Evolutionary conservation across 2,797 vertebrate genomes (phyloP), one percentile per base, ranked within the genome.

Genomic region (Pyrocephalus nanus): DNA sequence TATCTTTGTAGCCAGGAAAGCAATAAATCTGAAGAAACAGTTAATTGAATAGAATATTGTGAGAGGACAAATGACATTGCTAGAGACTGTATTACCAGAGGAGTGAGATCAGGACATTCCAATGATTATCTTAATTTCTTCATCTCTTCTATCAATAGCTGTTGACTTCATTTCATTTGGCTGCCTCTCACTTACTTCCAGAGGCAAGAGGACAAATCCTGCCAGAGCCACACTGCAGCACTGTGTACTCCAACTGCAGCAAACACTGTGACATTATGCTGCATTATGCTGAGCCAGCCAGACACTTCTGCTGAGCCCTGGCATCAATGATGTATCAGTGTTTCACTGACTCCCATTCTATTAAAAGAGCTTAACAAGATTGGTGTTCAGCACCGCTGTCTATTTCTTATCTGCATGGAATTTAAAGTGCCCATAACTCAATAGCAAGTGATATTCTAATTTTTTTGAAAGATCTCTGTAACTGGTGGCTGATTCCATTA

Each of bases 401-500:
- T 12, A 3, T 60, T 87, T 70, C 86, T 93, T 87, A 71, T 36
- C 77, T 54, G 53, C 34, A 13, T 51, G 47, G 75, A 86, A 83
- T 91, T 67, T 88, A 34, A 95, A 94, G 73, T 18, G 34, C 88
- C 64, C n/a, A 38, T 84, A 90, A 77, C 14, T 66, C 65, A 58
- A 82, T 42, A 86, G 73, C 57, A 93, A 96, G 74, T 25, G 27
- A 95, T 57, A 67, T 54, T 73, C 85, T 54, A 69, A 50, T 55
- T 91, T 91, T 72, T 87, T 64, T 32, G 40, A 55, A 86, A 62
- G 83, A 81, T 60, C 54, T 48, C 47, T 61, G 72, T 82, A 64
- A 80, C 53, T 18, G 12, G 73, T 75, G 72, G 82, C 93, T 71
- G 79, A 82, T 84, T 95, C 80, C 66, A 36, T 97, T 92, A 93